phyloP scores from a whole-genome alignment of 2,113 vertebrate species.

The Notiomystis cincta region DNA sequence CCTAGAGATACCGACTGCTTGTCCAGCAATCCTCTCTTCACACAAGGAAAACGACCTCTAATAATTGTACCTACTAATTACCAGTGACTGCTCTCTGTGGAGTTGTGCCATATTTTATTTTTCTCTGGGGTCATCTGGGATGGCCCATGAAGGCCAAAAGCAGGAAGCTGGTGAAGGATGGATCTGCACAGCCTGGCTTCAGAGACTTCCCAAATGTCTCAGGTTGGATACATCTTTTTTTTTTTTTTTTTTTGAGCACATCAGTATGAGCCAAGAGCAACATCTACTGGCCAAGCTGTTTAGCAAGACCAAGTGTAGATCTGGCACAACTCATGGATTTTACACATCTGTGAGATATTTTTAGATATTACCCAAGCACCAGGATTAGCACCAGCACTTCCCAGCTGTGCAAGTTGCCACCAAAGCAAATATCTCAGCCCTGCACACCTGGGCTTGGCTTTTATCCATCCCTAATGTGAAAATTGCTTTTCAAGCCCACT shows the following conservation, averaged over 20 bases:
- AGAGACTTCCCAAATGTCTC: background rate
- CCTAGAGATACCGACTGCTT: background rate
- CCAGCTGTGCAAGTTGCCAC: background rate
- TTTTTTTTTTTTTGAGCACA: background rate
- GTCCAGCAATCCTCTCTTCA: background rate
- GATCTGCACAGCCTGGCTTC: background rate
- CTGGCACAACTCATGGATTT: background rate
- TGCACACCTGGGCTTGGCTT: background rate
- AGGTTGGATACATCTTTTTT: background rate
- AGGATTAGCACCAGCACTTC: background rate
- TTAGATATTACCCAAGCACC: background rate
- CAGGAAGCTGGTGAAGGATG: background rate
- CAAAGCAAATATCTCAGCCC: background rate
- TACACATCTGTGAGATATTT: background rate
- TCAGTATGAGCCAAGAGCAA: slow-evolving; percentile 44
- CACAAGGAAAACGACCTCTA: background rate
- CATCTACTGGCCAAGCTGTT: slow-evolving; percentile 37
- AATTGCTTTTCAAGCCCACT: background rate
- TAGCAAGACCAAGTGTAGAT: background rate
- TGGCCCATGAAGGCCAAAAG: background rate
- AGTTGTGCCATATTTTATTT: background rate
- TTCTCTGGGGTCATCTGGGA: background rate
- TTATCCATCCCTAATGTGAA: background rate
- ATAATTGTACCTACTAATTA: background rate
- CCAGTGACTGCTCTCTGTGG: background rate